Base-by-base conservation (phyloP, 2,888 invertebrate species). In the Watsonalla binaria region DNA sequence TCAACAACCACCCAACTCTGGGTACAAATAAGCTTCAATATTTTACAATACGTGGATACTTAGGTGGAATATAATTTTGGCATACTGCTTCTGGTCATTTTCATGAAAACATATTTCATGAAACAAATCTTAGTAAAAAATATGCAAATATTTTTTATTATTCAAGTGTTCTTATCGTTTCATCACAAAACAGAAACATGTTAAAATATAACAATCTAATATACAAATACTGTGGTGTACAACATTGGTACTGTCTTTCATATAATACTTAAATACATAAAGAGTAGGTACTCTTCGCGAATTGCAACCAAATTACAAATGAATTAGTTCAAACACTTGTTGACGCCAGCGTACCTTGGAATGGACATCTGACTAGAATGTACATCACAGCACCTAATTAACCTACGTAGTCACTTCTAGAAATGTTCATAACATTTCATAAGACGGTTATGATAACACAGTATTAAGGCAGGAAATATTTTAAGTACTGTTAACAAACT, bases 341-440 rank as follows among this genome's bases (percentile, higher is more conserved):
- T 34, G 14, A 51, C 39, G 14, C 8, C 39, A 24, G 51, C 35
- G 15, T 50, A 57, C 46, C 42, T 60, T 82, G 84, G 84, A 85
- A 86, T 86, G 84, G 74, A 76, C 68, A 68, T 70, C 66, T 74
- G 80, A 85, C 85, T 86, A 86, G 83, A 79, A 68, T 78, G 71
- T 67, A 62, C 68, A 83, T 86, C 86, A 87, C 87, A 87, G 84
- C 83, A 76, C 78, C 76, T 78, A 78, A 70, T 66, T 68, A 70
- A 71, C 60, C 61, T 60, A 63, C 51, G 8, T 60, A 57, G 62
- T 54, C 62, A 66, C 62, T 66, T 68, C 68, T 70, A 53, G 73
- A 82, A 86, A 86, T 79, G 85, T 87, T 84, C 60, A 66, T 56
- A 88, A 87, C 88, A 88, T 77, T 80, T 72, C 74, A 59, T 61